Conservation (phyloP, 1,140 invertebrate species). For the Bombus ignitus region DNA sequence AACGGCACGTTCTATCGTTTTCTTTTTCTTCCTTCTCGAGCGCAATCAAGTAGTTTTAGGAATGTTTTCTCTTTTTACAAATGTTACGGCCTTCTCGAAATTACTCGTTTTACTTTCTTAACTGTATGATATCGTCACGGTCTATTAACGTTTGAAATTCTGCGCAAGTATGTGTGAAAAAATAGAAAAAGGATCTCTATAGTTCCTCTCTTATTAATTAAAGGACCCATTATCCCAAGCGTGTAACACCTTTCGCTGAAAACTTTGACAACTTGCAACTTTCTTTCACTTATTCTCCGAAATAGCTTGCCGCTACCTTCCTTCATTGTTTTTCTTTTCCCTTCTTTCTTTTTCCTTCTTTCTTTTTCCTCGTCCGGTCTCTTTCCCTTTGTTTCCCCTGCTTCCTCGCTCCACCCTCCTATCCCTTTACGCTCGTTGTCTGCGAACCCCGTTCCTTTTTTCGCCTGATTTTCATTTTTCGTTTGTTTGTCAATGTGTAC, state of each 20-base stretch:
- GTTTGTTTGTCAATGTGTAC: conserved; percentile 75
- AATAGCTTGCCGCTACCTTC: background rate
- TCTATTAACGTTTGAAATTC: background rate
- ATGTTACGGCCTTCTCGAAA: conserved; percentile 19
- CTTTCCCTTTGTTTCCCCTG: background rate
- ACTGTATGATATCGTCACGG: background rate
- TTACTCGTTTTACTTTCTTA: conserved; percentile 22
- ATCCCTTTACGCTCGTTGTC: background rate
- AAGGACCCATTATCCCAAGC: background rate
- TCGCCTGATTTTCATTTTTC: conserved; percentile 9
- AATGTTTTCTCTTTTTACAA: background rate
- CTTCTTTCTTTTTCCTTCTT: background rate
- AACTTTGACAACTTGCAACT: background rate
- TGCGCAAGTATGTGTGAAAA: background rate
- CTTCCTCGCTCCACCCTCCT: background rate
- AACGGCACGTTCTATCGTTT: background rate
- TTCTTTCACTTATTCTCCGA: background rate
- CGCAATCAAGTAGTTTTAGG: background rate
- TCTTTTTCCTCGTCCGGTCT: too few species aligned
- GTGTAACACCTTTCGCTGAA: background rate
- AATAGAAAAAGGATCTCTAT: background rate
- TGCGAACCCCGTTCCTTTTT: background rate
- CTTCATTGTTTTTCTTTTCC: too few species aligned
- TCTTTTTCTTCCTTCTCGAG: background rate
- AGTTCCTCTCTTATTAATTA: background rate